These are phyloP conservation scores for Lepidotrigona ventralis DNA, from an alignment of 1,140 invertebrate genomes.

Conservation along the genomic window DNA sequence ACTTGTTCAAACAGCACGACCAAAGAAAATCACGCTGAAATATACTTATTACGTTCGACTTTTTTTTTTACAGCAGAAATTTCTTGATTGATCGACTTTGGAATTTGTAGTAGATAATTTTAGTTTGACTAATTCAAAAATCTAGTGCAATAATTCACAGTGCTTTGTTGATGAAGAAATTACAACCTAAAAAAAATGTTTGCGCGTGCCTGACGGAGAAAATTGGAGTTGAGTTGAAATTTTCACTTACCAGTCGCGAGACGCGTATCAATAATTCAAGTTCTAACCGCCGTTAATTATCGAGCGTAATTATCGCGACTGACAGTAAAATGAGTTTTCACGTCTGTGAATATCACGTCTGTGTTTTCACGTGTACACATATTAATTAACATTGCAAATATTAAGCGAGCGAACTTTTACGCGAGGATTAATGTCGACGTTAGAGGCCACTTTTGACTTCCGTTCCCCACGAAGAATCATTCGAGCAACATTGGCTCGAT, in stretches of 20 bases:
- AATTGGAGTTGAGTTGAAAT: neutral
- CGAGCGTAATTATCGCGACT: no score
- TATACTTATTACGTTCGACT: neutral
- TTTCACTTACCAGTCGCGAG: neutral
- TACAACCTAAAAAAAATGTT: neutral
- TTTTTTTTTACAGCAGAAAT: no score
- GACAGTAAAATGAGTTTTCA: neutral
- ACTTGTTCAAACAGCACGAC: no score
- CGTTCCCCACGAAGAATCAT: slow-evolving; percentile 24
- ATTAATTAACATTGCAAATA: slow-evolving; percentile 21
- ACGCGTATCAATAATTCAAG: neutral
- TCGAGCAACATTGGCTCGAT: neutral
- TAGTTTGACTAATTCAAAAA: no score
- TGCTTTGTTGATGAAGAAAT: neutral
- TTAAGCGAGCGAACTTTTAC: slow-evolving; percentile 45
- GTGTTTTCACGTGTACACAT: no score
- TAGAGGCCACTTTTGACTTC: slow-evolving; percentile 39
- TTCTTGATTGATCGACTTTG: no score
- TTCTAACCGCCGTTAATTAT: neutral
- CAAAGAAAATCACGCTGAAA: neutral
- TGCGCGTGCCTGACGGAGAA: neutral
- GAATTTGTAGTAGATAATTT: no score
- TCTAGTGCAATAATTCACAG: neutral
- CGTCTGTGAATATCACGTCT: no score
- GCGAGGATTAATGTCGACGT: slow-evolving; percentile 30